Base-by-base conservation (phyloP, 2,113 vertebrate species). In the Charina bottae region DNA sequence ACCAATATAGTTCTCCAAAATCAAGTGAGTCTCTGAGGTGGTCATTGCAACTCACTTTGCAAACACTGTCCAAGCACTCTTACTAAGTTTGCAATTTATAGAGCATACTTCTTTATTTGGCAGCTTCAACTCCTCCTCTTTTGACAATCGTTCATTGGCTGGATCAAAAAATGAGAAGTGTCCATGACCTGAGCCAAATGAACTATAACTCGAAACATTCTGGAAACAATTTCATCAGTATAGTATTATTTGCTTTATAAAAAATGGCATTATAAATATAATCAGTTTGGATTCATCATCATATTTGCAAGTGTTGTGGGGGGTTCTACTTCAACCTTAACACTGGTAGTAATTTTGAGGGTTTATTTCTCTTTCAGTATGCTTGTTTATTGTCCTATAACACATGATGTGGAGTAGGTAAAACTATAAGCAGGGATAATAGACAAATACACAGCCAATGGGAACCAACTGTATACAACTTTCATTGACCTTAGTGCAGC, bases 1-100 rank as follows among this genome's bases (percentile, higher is more conserved):
- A 23, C 96, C 98, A 58, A 99, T 99, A 92, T 98, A 99, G 95
- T 99, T 99, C 96, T 99, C 98, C 96, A 99, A 94, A 23, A 98
- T 95, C 95, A 99, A 72, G 72, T 97, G 92, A 3, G 96, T 83
- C 56, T 89, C 83, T 26, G 96, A 94, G 62, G 93, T 96, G n/a
- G 97, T 97, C 95, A 97, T 97, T 54, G 0, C 87, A 93, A 1
- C 92, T 83, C 95, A 93, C 90, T 89, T 60, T 72, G 9, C 37
- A n/a, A n/a, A n/a, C n/a, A 85, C 95, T 72, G 93, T 9, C 90
- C 93, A 24, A 89, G 56, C 17, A 56, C n/a, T n/a, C n/a, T n/a
- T n/a, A n/a, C 37, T n/a, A 1, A n/a, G n/a, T 6, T 54, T 91
- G 28, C 58, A 92, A 9, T 59, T 92, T 55, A 85, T 37, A 92